Evolutionary conservation across 2,888 invertebrate genomes (phyloP).

Genomic region (Noctua pronuba): DNA sequence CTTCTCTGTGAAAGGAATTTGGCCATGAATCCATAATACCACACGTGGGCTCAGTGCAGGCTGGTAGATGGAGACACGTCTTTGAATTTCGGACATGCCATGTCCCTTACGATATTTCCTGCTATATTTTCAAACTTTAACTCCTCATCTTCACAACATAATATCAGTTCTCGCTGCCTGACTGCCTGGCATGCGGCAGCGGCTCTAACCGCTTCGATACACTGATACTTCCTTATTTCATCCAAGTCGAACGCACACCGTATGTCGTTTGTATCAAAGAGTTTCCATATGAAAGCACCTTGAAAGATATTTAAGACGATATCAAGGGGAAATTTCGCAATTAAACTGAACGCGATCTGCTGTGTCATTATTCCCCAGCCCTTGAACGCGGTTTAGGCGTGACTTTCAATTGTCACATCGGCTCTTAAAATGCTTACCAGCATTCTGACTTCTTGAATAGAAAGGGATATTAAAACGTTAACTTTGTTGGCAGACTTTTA

Average conservation of each 20-base stretch:
- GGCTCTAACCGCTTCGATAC: slow-evolving; percentile 61
- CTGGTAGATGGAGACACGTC: too few relatives aligned
- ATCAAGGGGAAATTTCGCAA: not conserved
- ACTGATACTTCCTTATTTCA: slow-evolving; percentile 60
- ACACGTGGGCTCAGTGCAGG: not conserved
- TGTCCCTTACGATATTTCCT: not conserved
- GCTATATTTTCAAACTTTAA: not conserved
- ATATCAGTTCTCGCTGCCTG: slow-evolving; percentile 41
- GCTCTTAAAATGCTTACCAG: not conserved
- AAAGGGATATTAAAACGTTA: not conserved
- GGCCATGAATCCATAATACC: not conserved
- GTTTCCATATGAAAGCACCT: slow-evolving; percentile 10
- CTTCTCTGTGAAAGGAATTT: not conserved
- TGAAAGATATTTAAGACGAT: not conserved
- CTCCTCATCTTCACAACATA: slow-evolving; percentile 17
- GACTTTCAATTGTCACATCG: not conserved
- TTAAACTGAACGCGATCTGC: not conserved
- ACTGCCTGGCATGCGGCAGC: slow-evolving; percentile 65
- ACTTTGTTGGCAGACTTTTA: slow-evolving; percentile 6
- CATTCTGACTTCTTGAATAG: not conserved
- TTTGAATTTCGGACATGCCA: not conserved
- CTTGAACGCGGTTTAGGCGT: not conserved
- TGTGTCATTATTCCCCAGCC: not conserved
- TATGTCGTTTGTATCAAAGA: not conserved
- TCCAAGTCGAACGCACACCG: slow-evolving; percentile 16